Conservation (phyloP, 2,113 vertebrate species). For the Columbina picui region DNA sequence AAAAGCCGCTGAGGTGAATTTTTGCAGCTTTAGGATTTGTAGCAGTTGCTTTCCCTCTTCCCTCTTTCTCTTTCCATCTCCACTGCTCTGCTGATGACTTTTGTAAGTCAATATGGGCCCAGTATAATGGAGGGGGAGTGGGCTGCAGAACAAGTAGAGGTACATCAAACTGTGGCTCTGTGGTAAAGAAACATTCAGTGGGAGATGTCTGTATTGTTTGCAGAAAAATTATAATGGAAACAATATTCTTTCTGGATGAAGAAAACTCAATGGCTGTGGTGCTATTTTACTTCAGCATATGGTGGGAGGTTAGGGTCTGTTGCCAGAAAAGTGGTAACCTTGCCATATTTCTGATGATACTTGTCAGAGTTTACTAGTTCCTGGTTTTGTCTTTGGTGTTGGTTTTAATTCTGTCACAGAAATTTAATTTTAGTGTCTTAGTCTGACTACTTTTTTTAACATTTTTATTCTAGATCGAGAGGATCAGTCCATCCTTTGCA, state of each 20-base stretch:
- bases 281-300: not conserved
- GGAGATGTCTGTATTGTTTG: not conserved
- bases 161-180: not conserved
- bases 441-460: not conserved
- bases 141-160: not conserved
- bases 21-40: not conserved
- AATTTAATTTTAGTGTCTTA: not conserved
- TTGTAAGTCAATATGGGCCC: not conserved
- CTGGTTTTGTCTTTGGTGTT: not conserved
- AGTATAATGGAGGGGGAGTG: not conserved
- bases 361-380: not conserved
- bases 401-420: not conserved
- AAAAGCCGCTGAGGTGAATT: not conserved
- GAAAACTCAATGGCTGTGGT: not conserved
- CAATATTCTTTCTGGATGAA: not conserved
- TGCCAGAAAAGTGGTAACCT: not conserved
- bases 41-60: not conserved
- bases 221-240: not conserved
- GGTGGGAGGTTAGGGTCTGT: not conserved
- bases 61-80: not conserved
- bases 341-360: not conserved
- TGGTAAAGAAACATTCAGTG: not conserved
- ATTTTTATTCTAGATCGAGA: slow-evolving; percentile 87
- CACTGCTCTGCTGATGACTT: not conserved
- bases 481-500: slow-evolving; percentile 98